Evolutionary conservation across 2,797 vertebrate genomes (phyloP), one percentile per base, ranked within the genome.

Genomic region (Odontamblyopus rebecca): DNA sequence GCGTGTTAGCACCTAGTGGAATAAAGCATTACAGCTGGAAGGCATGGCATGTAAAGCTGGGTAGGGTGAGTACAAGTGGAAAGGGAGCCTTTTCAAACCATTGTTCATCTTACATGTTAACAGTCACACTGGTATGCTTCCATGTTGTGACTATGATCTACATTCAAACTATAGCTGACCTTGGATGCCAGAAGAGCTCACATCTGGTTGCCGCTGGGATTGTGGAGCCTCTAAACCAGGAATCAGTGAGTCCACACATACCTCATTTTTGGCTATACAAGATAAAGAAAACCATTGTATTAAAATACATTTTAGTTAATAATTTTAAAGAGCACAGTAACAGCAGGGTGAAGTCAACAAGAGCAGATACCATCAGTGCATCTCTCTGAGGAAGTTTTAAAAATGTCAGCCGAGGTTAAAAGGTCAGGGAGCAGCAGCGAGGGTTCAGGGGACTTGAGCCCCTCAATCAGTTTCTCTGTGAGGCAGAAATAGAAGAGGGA

Each of bases 401-500:
- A 96, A 86, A 95, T 95, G 83, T 96, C 94, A 84, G 94, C 88
- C 62, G 94, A 93, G 88, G 95, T 94, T 91, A 96, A 93, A 80
- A 96, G 92, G 79, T 96, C 94, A 41, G 95, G 94, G 84, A 96
- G 94, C 90, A 96, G 95, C 80, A 97, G 92, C 68, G 94, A 90
- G 75, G 93, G 93, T 82, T 97, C 96, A 67, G 95, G 95, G 93
- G 95, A 96, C 92, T 95, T 95, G 86, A 96, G 93, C 84, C 95
- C 95, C 93, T 97, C 95, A 80, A 96, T 97, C 91, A 97, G 93
- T 90, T 96, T 97, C 89, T 96, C 96, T 97, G 92, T 85, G 89
- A 90, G 63, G 50, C 82, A 87, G 77, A 86, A 73, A 85, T 19
- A 86, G 61, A 66, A 70, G 57, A 38, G 9, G 18, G 19, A 18